Percentiles rank a stretch among this genome's conserved stretches.
phyloP scores from a whole-genome alignment of 2,888 invertebrate species.

The Noctua janthe region DNA sequence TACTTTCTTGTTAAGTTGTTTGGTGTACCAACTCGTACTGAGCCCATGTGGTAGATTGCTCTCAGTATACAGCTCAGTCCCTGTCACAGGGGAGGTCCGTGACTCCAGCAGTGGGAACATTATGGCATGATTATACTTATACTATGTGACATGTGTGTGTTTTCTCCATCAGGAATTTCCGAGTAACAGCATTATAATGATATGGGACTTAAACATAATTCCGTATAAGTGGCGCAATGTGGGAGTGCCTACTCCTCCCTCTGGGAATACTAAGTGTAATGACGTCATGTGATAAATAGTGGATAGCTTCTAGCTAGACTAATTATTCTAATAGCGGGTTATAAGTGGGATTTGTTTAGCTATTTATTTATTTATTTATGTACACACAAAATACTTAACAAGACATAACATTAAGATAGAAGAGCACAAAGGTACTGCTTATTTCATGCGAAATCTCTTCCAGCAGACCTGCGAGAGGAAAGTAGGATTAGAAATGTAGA shows the following conservation, averaged over 20 bases:
- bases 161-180: not conserved
- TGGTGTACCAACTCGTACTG: accelerated
- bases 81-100: not conserved
- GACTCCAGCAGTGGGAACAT: not conserved
- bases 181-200: not conserved
- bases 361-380: too few species aligned
- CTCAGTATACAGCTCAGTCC: not conserved
- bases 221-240: not conserved
- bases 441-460: too few species aligned
- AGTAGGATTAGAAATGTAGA: too few species aligned
- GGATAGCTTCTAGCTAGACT: not conserved
- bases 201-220: not conserved
- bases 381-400: too few species aligned
- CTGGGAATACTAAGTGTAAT: not conserved
- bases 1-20: not conserved
- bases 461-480: too few species aligned
- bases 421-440: too few species aligned
- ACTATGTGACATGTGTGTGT: not conserved
- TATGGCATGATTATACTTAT: too few species aligned
- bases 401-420: too few species aligned
- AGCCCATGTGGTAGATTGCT: not conserved
- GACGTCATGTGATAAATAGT: not conserved
- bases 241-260: not conserved
- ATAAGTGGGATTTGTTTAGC: not conserved
- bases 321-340: not conserved